phyloP scores from a whole-genome alignment of 1,140 invertebrate genomes.

The Bombyx mori region ASM3026992v2 NC_085131.1:7665001-7665500 shows the following conservation, averaged over 20 bases:
- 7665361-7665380: conserved; percentile 25
- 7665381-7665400: conserved; percentile 10
- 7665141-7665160: too few relatives aligned
- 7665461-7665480: too few relatives aligned
- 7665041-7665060: too few relatives aligned
- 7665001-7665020: too few relatives aligned
- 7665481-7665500: background rate
- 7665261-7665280: conserved; percentile 6
- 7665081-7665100: too few relatives aligned
- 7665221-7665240: background rate
- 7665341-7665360: conserved; percentile 38
- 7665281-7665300: conserved; percentile 20
- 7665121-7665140: too few relatives aligned
- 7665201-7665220: too few relatives aligned
- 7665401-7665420: background rate
- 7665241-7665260: background rate
- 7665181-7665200: too few relatives aligned
- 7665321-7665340: conserved; percentile 34
- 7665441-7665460: background rate
- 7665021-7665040: too few relatives aligned
- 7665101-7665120: too few relatives aligned
- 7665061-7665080: too few relatives aligned
- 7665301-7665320: conserved; percentile 50
- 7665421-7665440: background rate
- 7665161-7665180: too few relatives aligned